Base-by-base conservation (phyloP, 2,797 vertebrate genomes). In the Melanogrammus aeglefinus region DNA sequence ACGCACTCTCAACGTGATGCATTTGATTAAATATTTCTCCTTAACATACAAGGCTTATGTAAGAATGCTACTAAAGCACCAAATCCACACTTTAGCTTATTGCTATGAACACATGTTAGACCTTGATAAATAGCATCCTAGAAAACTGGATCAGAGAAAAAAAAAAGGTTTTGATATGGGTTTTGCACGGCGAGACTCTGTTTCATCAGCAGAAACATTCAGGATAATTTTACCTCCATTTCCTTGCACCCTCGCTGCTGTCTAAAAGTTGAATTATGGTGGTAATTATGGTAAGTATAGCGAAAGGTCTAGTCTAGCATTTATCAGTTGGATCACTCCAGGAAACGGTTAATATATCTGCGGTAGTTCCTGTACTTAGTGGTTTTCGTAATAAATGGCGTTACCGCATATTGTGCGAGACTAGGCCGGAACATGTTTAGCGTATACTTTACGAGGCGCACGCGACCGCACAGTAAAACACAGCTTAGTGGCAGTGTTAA, bases 201-300 rank as follows among this genome's bases (percentile, higher is more conserved):
- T 27, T 70, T 29, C n/a, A 70, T 70, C 66, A 70, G n/a, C 66
- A 57, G 66, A 70, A 24, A 24, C 66, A 70, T 70, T 47, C 63
- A n/a, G 63, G 63, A n/a, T n/a, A 24, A 66, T 66, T 66, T 66
- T 70, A 70, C 27, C n/a, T 10, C 27, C 24, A 29, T 29, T 70
- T 70, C 10, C 29, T 24, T 70, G 24, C 27, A 29, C 66, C 6
- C 66, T 29, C 27, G 24, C 66, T 29, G 66, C n/a, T 70, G 66
- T 3, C 66, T 21, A 57, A 18, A 18, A 57, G 47, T 57, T 81
- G 81, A 85, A 82, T 87, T 80, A 72, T 72, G 73, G 12, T 82
- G 83, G 80, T 81, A 87, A 88, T 86, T 84, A 81, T 81, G 81
- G 44, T 72, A 41, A 29, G 36, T 44, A 75, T 72, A 82, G 79